Base-by-base conservation (phyloP, 2,888 invertebrate species). In the Alloplasta piceator region DNA sequence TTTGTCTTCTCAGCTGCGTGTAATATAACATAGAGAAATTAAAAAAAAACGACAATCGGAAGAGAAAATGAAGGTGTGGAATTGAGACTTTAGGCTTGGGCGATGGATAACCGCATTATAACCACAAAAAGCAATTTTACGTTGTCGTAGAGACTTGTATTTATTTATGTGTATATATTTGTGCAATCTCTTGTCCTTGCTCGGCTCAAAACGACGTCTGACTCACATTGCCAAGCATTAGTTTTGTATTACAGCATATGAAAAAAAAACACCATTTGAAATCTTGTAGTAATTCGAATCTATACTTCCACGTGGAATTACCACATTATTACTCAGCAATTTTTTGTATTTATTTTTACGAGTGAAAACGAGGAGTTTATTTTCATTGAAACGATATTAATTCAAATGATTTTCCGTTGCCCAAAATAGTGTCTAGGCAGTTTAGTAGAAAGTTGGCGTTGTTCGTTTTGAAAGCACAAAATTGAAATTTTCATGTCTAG, bases 211-310 rank as follows among this genome's bases (percentile, higher is more conserved):
- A 38, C 52, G 50, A 50, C n/a, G 50, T 41, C 39, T 61, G 16
- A 60, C 61, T 61, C 38, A 9, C 36, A 58, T 48, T 64, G 26
- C 55, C 7, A 36, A 36, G 26, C 36, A 39, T 71, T 61, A 52
- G 63, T 74, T 64, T 72, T 58, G 26, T 58, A 48, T 66, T 66
- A 55, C 48, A 26, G 14, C 41, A 41, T 16, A 36, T 66, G 64
- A 38, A 61, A 55, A 63, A 61, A 52, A 56, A 56, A 46, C 4
- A 64, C 14, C 41, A 55, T 58, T 38, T 46, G 38, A 75, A 43
- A 52, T 70, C 58, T 46, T 56, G 66, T 55, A 9, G 78, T 79
- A 79, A 79, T 70, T 6, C 70, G 79, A 79, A 55, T 60, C 74
- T 52, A 52, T n/a, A 56, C 70, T 79, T 79, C 64, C 79, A 56